These are phyloP conservation scores for Rotaria macrura DNA, from an alignment of 2,888 invertebrate species.

Conservation along the genomic window DNA sequence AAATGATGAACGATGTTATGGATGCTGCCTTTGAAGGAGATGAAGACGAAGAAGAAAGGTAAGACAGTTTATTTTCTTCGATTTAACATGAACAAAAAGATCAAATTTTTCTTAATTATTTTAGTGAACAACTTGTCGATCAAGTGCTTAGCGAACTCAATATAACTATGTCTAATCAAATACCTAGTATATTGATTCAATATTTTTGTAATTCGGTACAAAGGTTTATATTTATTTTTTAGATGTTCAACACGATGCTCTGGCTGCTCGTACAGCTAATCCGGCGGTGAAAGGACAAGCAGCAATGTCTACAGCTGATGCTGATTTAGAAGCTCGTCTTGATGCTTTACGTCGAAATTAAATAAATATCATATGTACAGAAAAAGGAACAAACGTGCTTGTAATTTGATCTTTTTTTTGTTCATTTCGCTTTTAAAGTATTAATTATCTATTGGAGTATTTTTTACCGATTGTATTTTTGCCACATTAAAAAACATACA, in stretches of 20 bases:
- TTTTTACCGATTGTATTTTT: background rate
- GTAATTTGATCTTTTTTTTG: no score
- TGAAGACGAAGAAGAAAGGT: constrained; percentile 95
- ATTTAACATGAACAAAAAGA: no score
- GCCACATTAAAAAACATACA: background rate
- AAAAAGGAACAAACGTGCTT: background rate
- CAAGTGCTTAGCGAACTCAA: constrained; percentile 96
- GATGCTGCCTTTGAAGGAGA: constrained; percentile 97
- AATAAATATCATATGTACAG: background rate
- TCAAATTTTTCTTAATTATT: constrained; percentile 20
- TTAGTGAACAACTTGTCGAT: constrained; percentile 70
- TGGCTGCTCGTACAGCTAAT: constrained; percentile 38
- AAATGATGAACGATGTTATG: constrained; percentile 98
- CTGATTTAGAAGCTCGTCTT: constrained; percentile 86
- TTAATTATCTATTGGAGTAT: background rate
- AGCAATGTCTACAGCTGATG: constrained; percentile 62
- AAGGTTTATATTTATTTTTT: background rate
- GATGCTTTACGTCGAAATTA: constrained; percentile 79
- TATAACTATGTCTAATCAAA: constrained; percentile 77
- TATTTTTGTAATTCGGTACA: background rate
- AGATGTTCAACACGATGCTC: constrained; percentile 62
- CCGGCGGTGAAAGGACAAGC: constrained; percentile 30
- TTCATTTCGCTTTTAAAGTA: background rate
- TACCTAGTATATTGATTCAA: background rate
- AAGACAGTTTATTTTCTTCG: constrained; percentile 36